phyloP scores from a whole-genome alignment of 2,888 invertebrate species.

The Glyphotaelius pellucidus region DNA sequence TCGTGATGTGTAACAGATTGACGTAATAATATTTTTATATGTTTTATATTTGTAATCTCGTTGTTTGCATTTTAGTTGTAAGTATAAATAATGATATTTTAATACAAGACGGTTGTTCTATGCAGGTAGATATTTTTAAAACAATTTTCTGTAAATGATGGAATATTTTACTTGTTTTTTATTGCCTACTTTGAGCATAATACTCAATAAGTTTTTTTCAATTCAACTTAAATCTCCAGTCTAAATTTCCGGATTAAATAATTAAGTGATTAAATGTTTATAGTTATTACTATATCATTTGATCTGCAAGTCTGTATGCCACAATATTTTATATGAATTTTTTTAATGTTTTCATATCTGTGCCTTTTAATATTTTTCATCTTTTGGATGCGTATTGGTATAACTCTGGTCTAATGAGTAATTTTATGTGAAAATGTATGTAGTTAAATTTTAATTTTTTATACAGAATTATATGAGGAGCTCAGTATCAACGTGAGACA shows the following conservation, averaged over 20 bases:
- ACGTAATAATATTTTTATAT: constrained; percentile 29
- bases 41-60: constrained; percentile 24
- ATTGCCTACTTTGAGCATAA: not conserved
- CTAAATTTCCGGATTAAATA: not conserved
- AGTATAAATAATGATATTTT: constrained; percentile 30
- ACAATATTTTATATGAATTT: not conserved
- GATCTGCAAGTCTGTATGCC: not conserved
- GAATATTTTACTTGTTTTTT: not conserved
- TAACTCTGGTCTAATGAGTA: not conserved
- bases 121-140: not conserved
- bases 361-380: not conserved
- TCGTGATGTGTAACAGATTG: not conserved
- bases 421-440: not conserved
- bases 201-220: not conserved
- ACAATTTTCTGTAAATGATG: not conserved
- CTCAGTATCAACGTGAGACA: no score
- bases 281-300: not conserved
- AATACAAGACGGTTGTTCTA: not conserved
- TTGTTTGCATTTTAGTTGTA: constrained; percentile 27
- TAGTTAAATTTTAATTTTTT: not conserved
- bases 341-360: not conserved
- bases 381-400: not conserved
- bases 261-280: not conserved
- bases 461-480: not conserved
- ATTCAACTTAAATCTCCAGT: not conserved